Base-by-base conservation (phyloP, 92 coral and sea anemone genomes). In the Anthopleura xanthogrammica region DNA sequence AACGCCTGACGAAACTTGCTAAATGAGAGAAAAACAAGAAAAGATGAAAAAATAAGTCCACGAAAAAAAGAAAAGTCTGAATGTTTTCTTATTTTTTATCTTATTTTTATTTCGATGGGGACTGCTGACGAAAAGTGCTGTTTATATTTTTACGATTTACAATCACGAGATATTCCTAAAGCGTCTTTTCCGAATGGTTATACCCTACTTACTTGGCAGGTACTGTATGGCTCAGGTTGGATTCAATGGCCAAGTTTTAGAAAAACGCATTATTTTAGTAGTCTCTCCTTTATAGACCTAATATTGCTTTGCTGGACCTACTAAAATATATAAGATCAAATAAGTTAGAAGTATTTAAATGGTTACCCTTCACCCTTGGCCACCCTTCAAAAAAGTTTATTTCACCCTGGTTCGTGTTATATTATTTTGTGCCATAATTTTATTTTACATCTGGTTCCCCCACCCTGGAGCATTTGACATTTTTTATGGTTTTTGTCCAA, bases 121-220 rank as follows among this genome's bases (percentile, higher is more conserved):
- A 41, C 75, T 39, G 52, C 70, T 24, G 80, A 40, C 74, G 74
- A 36, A 0, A 54, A 13, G 23, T 23, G 79, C 24, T 77, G 62
- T 54, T 64, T 84, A 13, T 24, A 76, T 17, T 42, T 50, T 70
- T 29, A 79, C 29, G 50, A 83, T 72, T 85, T 87, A 43, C 90
- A 87, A 62, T 46, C 75, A 80, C 77, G 80, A 23, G 58, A 36
- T 23, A 12, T 90, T 60, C 88, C 90, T 3, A 83, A 71, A 29
- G 36, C 77, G 16, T 72, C 43, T 75, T 62, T 87, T 52, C 83
- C 80, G 8, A 76, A 52, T 9, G 82, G 80, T 4, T 90, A 83
- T 76, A 64, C 56, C 6, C 20, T 87, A 52, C 80, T 76, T 56
- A 85, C 86, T 36, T 87, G 90, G 90, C 79, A 90, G 88, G 93